A percentile compares a stretch with the other conserved stretches of the same genome.
Conservation (phyloP, 2,888 invertebrate genomes). For the Chydorus sphaericus region DNA sequence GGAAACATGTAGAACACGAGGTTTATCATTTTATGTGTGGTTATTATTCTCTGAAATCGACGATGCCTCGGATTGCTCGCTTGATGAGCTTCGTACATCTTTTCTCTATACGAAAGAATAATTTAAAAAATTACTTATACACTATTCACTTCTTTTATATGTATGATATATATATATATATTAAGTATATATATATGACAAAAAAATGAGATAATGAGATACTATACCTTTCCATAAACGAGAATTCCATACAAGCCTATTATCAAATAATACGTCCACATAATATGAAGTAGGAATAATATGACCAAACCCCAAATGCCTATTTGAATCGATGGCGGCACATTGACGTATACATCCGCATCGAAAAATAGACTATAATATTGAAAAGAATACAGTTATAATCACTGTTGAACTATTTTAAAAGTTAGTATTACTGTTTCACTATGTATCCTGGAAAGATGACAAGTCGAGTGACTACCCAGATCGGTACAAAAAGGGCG, state of each 20-base stretch:
- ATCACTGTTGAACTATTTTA: not conserved
- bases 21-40: no score
- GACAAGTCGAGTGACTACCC: conserved; percentile 80
- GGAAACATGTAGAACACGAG: no score
- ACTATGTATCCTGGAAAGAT: conserved; percentile 81
- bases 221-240: conserved; percentile 47
- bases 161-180: no score
- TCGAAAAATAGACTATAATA: conserved; percentile 55
- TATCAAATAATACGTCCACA: conserved; percentile 89
- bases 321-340: conserved; percentile 89
- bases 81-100: conserved; percentile 60
- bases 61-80: conserved; percentile 33
- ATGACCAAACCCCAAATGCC: conserved; percentile 72
- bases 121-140: not conserved
- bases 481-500: conserved; percentile 71
- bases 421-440: conserved; percentile 48
- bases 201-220: no score
- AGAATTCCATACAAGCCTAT: conserved; percentile 65
- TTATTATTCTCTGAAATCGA: no score
- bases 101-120: conserved; percentile 64
- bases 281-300: conserved; percentile 63
- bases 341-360: conserved; percentile 65
- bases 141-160: no score
- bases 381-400: not conserved
- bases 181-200: no score